Base-by-base conservation (phyloP, 2,888 invertebrate genomes). In the Hyles lineata region DNA sequence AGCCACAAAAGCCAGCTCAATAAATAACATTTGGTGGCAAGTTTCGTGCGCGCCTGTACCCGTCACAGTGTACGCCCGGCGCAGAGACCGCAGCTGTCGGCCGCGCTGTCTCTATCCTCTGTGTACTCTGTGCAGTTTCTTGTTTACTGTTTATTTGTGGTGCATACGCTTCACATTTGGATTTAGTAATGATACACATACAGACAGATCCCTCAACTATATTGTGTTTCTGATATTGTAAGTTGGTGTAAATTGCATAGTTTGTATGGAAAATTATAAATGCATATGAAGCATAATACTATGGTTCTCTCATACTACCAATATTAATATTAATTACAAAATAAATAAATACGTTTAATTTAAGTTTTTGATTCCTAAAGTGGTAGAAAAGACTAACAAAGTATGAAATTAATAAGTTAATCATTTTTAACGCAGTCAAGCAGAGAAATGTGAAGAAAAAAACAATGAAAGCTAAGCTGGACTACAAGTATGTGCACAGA, bases 101-200 rank as follows among this genome's bases (percentile, higher is more conserved):
- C 9, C 63, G 50, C 21, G 21, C 63, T 50, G 67, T 23, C 50
- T 67, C 43, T 50, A n/a, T 9, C n/a, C 61, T 19, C 61, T 23
- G 25, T 23, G 23, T 32, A 19, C 23, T 17, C 43, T n/a, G 43
- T 67, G 67, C 43, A 50, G 50, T 50, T 67, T 67, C 63, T 43
- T 43, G 63, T 63, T 63, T 63, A 43, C 23, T 67, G 67, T 67
- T 15, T 23, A 67, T 67, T 67, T 50, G 67, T 25, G 67, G 32
- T 32, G n/a, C 35, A 50, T 50, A 63, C 35, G 67, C 50, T 67
- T 67, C 50, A 2, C 67, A 60, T 60, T 67, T 67, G 50, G 50
- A 67, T 67, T 67, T 67, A 67, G 50, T 17, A 6, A 67, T 62
- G 62, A 35, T 50, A 50, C 23, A 15, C 4, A 63, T n/a, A 63